phyloP scores from a whole-genome alignment of 23 tunicate species.

The Botrylloides violaceus region DNA sequence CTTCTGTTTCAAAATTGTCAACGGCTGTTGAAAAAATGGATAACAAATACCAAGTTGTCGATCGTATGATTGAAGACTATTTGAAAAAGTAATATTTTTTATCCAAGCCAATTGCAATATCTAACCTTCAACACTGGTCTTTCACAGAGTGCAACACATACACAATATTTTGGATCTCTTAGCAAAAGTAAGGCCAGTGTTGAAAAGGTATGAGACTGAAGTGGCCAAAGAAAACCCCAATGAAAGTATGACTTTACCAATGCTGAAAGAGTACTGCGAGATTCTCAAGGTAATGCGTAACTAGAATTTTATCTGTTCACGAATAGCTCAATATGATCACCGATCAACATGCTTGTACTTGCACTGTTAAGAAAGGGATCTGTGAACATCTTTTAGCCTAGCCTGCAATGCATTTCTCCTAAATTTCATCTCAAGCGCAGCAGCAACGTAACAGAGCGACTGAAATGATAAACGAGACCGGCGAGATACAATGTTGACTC shows the following conservation, averaged over 20 bases:
- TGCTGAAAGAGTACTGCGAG: conserved; percentile 12
- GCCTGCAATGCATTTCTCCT: too few relatives aligned
- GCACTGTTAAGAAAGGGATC: too few relatives aligned
- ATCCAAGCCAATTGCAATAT: not conserved
- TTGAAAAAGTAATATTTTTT: conserved; percentile 21
- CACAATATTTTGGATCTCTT: conserved; percentile 21
- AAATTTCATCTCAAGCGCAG: too few relatives aligned
- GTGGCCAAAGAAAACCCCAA: conserved; percentile 23
- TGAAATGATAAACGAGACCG: too few relatives aligned
- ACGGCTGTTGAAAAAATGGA: conserved; percentile 8
- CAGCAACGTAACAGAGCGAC: too few relatives aligned
- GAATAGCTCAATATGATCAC: too few relatives aligned
- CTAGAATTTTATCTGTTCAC: too few relatives aligned
- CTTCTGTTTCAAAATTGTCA: conserved; percentile 12
- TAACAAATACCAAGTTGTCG: conserved; percentile 31
- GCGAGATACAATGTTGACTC: too few relatives aligned
- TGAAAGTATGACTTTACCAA: conserved; percentile 7
- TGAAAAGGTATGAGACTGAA: conserved; percentile 36
- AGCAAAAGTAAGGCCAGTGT: conserved; percentile 4
- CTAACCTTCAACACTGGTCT: not conserved
- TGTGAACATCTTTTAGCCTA: too few relatives aligned
- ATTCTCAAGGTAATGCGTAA: conserved; percentile 32
- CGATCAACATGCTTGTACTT: too few relatives aligned
- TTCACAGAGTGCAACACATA: conserved; percentile 11
- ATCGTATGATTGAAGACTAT: conserved; percentile 1